Evolutionary conservation across 2,113 vertebrate genomes (phyloP), one percentile per base, ranked within the genome.

Genomic region (Sylvilagus bachmani): DNA sequence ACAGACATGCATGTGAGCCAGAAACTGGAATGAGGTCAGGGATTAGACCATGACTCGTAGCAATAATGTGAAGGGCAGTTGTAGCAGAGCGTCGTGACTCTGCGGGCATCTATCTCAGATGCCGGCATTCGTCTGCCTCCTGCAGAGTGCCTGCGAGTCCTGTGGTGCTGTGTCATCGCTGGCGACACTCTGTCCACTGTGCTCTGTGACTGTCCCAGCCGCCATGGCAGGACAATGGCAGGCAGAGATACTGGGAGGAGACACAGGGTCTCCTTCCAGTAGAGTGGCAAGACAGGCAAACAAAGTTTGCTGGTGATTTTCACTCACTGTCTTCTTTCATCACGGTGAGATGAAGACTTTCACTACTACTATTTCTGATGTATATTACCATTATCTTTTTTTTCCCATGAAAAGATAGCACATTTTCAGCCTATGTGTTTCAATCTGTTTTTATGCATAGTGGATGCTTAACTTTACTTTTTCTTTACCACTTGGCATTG

Each of bases 71-170:
- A 86, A 67, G 86, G 36, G 25, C 75, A 75, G 84, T 71, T 66
- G 53, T 1, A 33, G 0, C 49, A 95, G 77, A 83, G 66, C 62
- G 49, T 31, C 33, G 84, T 73, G 69, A 78, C 51, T 97, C 95
- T 97, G 96, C 77, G 33, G 96, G 96, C 27, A 7, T n/a, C 96
- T 29, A 61, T 93, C 36, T 86, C 93, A 96, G 96, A 97, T 53
- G 24, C 83, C n/a, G 22, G 17, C 44, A 44, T 44, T 44, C 90
- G 27, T 58, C 90, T 71, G 90, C 31, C 62, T 70, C 92, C 64
- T 67, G 19, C 27, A 22, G 66, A 93, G 11, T 70, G 71, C 82
- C 94, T 3, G 13, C 24, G 19, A 4, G 58, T 95, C 36, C 79
- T 69, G 29, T 79, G 80, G 92, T 92, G 74, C 49, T 29, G 77